These are phyloP conservation scores for Drosophila chauvacae DNA, from an alignment of 1,140 invertebrate genomes.

Conservation along the genomic window DNA sequence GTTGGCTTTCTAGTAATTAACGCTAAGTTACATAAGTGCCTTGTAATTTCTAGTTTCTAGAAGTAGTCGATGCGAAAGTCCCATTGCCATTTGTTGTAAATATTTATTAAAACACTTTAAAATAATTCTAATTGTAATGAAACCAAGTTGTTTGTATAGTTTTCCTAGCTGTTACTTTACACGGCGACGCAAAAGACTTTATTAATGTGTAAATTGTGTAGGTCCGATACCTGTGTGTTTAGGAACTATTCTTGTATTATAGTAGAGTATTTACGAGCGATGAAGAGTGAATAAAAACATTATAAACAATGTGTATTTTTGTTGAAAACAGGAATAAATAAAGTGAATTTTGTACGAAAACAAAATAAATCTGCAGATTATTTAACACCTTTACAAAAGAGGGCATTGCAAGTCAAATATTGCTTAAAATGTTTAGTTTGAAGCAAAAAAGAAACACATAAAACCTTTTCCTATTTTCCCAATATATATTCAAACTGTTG, in stretches of 20 bases:
- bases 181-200: slow-evolving; percentile 70
- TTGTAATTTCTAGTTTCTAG: slow-evolving; percentile 46
- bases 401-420: not conserved
- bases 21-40: slow-evolving; percentile 34
- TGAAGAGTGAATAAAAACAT: slow-evolving; percentile 5
- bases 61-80: slow-evolving; percentile 47
- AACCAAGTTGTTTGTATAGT: slow-evolving; percentile 44
- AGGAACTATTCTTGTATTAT: slow-evolving; percentile 40
- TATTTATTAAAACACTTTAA: slow-evolving; percentile 71
- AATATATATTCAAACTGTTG: too few species aligned
- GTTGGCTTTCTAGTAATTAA: slow-evolving; percentile 30
- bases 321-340: slow-evolving; percentile 1
- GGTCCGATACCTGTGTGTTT: slow-evolving; percentile 4
- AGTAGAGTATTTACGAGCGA: slow-evolving; percentile 34
- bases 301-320: not conserved
- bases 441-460: too few species aligned
- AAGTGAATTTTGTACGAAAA: not conserved
- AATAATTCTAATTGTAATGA: slow-evolving; percentile 28
- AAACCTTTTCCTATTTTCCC: too few species aligned
- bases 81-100: slow-evolving; percentile 74
- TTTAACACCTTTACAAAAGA: not conserved
- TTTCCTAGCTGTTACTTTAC: slow-evolving; percentile 50
- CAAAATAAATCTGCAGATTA: not conserved
- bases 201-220: slow-evolving; percentile 47
- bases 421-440: too few species aligned